These are phyloP conservation scores for Fregetta grallaria DNA, from an alignment of 2,113 vertebrate species.

Conservation along the genomic window DNA sequence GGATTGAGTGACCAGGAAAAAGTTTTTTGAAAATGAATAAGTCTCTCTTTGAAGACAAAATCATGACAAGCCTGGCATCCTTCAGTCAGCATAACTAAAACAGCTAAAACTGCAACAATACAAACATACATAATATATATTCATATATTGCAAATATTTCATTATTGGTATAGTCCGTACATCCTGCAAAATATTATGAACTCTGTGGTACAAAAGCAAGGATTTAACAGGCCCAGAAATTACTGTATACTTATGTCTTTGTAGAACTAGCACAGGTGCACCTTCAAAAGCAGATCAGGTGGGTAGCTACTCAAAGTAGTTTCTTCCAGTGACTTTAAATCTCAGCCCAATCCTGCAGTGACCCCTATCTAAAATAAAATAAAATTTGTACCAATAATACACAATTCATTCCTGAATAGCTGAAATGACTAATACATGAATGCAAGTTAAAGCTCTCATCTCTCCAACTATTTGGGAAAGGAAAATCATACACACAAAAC, in stretches of 20 bases:
- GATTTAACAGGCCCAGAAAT: neutral
- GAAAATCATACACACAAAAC: slow-evolving; percentile 13
- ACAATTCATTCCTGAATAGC: neutral
- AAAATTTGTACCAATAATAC: neutral
- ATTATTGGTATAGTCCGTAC: neutral
- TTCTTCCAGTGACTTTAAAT: neutral
- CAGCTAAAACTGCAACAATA: neutral
- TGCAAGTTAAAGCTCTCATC: slow-evolving; percentile 28
- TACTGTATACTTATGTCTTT: neutral
- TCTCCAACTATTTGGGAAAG: slow-evolving; percentile 19
- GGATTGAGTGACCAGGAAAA: neutral
- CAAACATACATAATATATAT: neutral
- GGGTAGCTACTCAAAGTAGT: neutral
- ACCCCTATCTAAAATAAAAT: slow-evolving; percentile 22
- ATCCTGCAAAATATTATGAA: neutral
- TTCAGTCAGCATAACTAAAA: neutral
- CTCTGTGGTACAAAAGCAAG: neutral
- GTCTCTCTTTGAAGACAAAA: neutral
- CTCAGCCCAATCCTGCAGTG: neutral
- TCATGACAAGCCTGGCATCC: neutral
- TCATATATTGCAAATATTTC: neutral
- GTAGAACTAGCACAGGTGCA: neutral
- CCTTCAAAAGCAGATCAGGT: neutral
- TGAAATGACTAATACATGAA: slow-evolving; percentile 26
- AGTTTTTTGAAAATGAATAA: neutral